phyloP scores from a whole-genome alignment of 1,140 invertebrate genomes.

The Helicorthomorpha holstii region DNA sequence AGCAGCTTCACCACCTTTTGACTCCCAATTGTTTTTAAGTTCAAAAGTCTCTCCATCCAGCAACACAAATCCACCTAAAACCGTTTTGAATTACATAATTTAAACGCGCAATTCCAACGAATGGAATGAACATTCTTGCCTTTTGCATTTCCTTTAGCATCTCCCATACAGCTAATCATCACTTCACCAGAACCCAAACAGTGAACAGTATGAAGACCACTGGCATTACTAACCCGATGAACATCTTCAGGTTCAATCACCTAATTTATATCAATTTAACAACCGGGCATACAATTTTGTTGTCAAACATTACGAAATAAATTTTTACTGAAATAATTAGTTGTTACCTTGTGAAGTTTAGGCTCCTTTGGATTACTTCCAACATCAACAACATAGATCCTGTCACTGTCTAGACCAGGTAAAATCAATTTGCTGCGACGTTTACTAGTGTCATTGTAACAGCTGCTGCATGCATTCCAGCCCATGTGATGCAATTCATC shows the following conservation, averaged over 20 bases:
- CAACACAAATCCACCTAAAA: constrained; percentile 66
- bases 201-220: constrained; percentile 80
- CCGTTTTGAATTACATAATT: neutral
- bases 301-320: neutral
- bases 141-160: constrained; percentile 45
- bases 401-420: constrained; percentile 60
- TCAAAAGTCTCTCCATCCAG: constrained; percentile 65
- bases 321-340: neutral
- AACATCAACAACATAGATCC: constrained; percentile 73
- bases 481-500: constrained; percentile 91
- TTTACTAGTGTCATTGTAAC: constrained; percentile 42
- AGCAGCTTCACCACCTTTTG: constrained; percentile 13
- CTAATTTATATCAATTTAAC: constrained; percentile 18
- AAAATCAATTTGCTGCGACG: constrained; percentile 61
- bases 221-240: constrained; percentile 44
- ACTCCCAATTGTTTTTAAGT: constrained; percentile 38
- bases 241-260: constrained; percentile 43
- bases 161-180: constrained; percentile 87
- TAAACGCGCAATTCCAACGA: neutral
- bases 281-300: neutral
- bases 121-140: neutral
- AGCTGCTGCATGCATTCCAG: constrained; percentile 93
- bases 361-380: constrained; percentile 45
- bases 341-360: constrained; percentile 38
- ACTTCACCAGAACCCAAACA: constrained; percentile 79